These are phyloP conservation scores for Amphiduros pacificus DNA, from an alignment of 2,888 invertebrate genomes.

Conservation along the genomic window DNA sequence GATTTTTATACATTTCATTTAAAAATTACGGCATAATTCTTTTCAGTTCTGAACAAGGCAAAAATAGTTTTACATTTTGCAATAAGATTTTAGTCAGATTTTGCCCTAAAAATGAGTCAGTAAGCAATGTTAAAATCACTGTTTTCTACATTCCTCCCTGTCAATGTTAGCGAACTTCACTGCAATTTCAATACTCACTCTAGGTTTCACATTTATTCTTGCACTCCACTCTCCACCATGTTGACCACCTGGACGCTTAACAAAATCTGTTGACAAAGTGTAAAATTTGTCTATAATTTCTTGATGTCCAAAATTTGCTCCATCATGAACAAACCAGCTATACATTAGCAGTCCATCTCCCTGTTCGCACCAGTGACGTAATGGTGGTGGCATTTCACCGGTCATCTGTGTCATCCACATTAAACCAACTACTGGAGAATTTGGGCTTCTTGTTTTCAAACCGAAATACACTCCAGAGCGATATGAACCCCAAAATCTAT, in stretches of 20 bases:
- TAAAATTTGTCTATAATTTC: conserved; percentile 81
- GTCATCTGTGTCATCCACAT: conserved; percentile 88
- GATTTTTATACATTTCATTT: no score
- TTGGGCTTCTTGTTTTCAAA: conserved; percentile 83
- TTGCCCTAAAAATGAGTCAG: background rate
- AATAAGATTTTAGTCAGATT: no score
- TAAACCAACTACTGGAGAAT: conserved; percentile 85
- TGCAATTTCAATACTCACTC: conserved; percentile 56
- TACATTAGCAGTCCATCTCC: conserved; percentile 64
- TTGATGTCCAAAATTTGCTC: conserved; percentile 87
- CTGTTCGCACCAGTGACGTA: conserved; percentile 91
- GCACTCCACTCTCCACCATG: conserved; percentile 94
- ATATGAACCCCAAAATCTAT: conserved; percentile 82
- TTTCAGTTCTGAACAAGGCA: no score
- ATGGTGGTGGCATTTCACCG: conserved; percentile 71
- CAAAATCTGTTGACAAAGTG: conserved; percentile 80
- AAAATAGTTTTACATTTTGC: no score
- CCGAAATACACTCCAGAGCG: conserved; percentile 58
- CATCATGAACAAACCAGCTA: conserved; percentile 93
- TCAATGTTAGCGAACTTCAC: background rate
- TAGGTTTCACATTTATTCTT: conserved; percentile 70
- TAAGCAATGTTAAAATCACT: background rate
- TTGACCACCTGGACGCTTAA: conserved; percentile 78
- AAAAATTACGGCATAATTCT: no score
- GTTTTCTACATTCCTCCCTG: background rate